Evolutionary conservation across 2,797 vertebrate genomes (phyloP), one percentile per base, ranked within the genome.

Genomic region (Cossypha polioptera): DNA sequence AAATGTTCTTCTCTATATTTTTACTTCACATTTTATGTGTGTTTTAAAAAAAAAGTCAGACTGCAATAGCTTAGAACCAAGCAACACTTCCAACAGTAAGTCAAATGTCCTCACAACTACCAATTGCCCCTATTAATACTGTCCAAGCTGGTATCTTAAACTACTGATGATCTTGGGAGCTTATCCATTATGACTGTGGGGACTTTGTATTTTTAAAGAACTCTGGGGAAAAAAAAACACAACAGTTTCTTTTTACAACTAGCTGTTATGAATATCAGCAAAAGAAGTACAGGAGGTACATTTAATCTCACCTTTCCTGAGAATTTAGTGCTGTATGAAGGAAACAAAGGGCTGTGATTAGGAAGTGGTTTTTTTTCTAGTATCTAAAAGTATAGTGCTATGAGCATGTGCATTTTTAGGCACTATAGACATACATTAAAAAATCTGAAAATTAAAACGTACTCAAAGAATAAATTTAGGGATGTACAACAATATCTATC

Each of bases 81-180:
- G 40, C 14, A n/a, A 20, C 26, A 45, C 26, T 36, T 72, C 3
- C 3, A 10, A 35, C 14, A 54, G 16, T 31, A 18, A 50, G n/a
- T 38, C 14, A 73, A 53, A 82, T 59, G 29, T 48, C 47, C 38
- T 74, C 53, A 55, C 25, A 45, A 19, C 5, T 16, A 80, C 47
- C 38, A 58, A n/a, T 5, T 0, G 0, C 3, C 20, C 24, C 28
- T 66, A 25, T 48, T 78, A 78, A 58, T 38, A 58, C 9, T 45
- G 25, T 69, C n/a, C 33, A 26, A 55, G 45, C 20, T 31, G 31
- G 26, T 83, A 43, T 45, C 16, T 79, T 63, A 26, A 75, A 65
- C 28, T 36, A 17, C 17, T 55, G 12, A 69, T 53, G 74, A 14
- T 45, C 51, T 35, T 17, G 15, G 42, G 10, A 55, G 17, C 40